Base-by-base conservation (phyloP, 2,113 vertebrate species). In the Bostrychus sinensis region DNA sequence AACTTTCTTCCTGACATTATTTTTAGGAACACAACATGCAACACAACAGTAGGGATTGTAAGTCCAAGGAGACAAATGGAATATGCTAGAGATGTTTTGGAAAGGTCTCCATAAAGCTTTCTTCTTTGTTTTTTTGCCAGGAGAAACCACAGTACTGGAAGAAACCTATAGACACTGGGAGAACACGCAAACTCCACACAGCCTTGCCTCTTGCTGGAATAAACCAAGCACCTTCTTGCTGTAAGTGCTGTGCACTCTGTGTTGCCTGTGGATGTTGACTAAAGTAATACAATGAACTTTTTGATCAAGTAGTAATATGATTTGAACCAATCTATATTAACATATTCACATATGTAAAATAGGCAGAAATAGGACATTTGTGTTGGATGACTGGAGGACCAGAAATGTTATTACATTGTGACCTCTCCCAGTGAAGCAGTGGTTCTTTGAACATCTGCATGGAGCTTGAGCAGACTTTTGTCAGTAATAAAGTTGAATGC, bases 401-500 rank as follows among this genome's bases (percentile, higher is more conserved):
- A 4, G 6, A 50, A 5, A 50, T 26, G 22, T 30, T 25, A 14
- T 23, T 54, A 30, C 14, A 54, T n/a, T 17, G 32, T 32, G 17
- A 54, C 25, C 48, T 28, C 13, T 51, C 4, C 28, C 26, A 34
- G 51, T 20, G n/a, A 34, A 55, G 26, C n/a, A 32, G 51, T 48
- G 30, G 51, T 60, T 66, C 75, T 88, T 84, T 88, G 76, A 86
- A 88, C 78, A 84, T 81, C 71, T 64, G 69, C 74, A 69, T 69
- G 34, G 73, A 82, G 82, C 82, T 81, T 83, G 70, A 80, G 75
- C 65, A 38, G 73, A 82, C 75, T 83, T 90, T 88, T 82, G 78
- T 77, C 77, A 71, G 79, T 89, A 84, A 82, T 87, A 88, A 83
- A 81, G 65, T 83, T 67, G 72, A 89, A 88, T 83, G 64, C 84